Base-by-base conservation (phyloP, 2,797 vertebrate genomes). In the Myioborus melanocephalus region DNA sequence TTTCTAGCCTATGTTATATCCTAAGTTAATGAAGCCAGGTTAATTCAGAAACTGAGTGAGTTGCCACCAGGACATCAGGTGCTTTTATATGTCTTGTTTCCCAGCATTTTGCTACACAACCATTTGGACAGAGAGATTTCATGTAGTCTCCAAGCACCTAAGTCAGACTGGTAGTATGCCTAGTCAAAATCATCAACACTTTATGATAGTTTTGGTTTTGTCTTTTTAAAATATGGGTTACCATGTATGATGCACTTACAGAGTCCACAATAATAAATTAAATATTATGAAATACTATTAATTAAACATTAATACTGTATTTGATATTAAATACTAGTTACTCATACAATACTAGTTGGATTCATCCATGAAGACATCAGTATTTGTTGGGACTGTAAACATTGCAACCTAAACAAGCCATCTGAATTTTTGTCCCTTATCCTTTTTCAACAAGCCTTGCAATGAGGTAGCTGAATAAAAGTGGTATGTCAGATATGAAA, bases 21-120 rank as follows among this genome's bases (percentile, higher is more conserved):
- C 47, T 15, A 43, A 77, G 26, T 24, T 53, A 53, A 44, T 20
- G 16, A 35, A 32, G 27, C 8, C 39, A 78, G 49, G 26, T 64
- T 64, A 44, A 44, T 53, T 30, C 39, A 64, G 75, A 78, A 53
- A 8, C 16, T 35, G 60, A n/a, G 56, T 21, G 26, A 64, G 26
- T 16, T 44, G n/a, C 21, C 49, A 44, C 26, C 6, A 64, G 49
- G 12, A 44, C 10, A 24, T 12, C 10, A 20, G 27, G 39, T 55
- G 10, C 26, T 78, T 78, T 53, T 44, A 30, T 32, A 35, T 24
- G n/a, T 30, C n/a, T 44, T 64, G 16, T 64, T 78, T 35, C 17
- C 21, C 39, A 44, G 1, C 21, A 64, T 24, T 44, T 64, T 30
- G 32, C 26, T 35, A 63, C 37, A 30, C 0, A 0, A 44, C 12